Evolutionary conservation across 2,113 vertebrate genomes (phyloP).

Genomic region (Saccopteryx leptura): DNA sequence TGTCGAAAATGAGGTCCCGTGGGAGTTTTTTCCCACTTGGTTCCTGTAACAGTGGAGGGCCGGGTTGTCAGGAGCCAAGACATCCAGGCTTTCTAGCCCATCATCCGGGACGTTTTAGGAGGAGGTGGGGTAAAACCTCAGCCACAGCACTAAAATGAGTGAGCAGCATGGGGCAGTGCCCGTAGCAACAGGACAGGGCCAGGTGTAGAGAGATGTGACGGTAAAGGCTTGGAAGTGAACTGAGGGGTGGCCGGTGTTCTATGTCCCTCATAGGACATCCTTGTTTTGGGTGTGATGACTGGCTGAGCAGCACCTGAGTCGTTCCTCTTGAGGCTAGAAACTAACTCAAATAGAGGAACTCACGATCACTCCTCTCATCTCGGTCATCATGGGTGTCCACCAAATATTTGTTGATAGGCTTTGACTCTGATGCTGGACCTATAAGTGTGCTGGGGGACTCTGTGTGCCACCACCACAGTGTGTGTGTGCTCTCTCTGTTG

Average conservation of each 20-base stretch:
- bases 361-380: not conserved
- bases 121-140: not conserved
- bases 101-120: not conserved
- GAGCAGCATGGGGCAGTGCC: constrained; percentile 56
- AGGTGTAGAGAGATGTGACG: constrained; percentile 53
- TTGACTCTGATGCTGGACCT: not conserved
- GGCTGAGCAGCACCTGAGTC: constrained; percentile 76
- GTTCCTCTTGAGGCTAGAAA: constrained; percentile 58
- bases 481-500: not conserved
- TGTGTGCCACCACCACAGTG: not conserved
- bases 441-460: not conserved
- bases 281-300: constrained; percentile 74
- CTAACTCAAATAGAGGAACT: constrained; percentile 74
- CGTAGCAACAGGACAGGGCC: not conserved
- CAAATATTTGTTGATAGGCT: constrained; percentile 22
- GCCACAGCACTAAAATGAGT: not conserved
- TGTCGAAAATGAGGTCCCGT: not conserved
- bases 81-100: constrained; percentile 23
- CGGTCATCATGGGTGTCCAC: constrained; percentile 35
- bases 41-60: not conserved
- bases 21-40: not conserved
- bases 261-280: constrained; percentile 43
- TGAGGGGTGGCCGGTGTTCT: not conserved
- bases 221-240: constrained; percentile 19
- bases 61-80: not conserved